phyloP scores from a whole-genome alignment of 2,888 invertebrate genomes.

The Silvanus unidentatus region DNA sequence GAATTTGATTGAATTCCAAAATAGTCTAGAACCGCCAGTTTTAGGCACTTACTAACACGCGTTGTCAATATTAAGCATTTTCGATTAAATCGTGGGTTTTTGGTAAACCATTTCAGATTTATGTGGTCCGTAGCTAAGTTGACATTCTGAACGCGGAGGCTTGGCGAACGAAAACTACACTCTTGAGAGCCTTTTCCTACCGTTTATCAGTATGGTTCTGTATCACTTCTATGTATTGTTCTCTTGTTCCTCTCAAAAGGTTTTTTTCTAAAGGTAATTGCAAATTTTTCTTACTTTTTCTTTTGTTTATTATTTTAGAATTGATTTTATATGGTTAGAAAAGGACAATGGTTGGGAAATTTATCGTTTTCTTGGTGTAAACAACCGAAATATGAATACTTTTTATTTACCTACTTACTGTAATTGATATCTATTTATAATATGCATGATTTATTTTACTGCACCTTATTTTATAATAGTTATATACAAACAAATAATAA shows the following conservation, averaged over 20 bases:
- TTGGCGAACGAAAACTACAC: constrained; percentile 32
- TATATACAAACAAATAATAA: too few species aligned
- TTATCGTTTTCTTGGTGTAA: too few species aligned
- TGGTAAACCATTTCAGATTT: constrained; percentile 35
- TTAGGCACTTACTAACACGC: constrained; percentile 21
- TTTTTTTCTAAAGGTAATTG: constrained; percentile 10
- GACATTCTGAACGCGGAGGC: constrained; percentile 32
- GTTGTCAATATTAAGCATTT: constrained; percentile 39
- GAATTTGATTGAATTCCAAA: constrained; percentile 25
- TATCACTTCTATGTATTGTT: constrained; percentile 18
- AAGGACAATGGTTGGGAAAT: too few species aligned
- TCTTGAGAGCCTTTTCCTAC: constrained; percentile 35
- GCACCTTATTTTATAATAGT: too few species aligned
- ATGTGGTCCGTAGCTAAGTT: constrained; percentile 30
- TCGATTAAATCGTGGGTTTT: constrained; percentile 37
- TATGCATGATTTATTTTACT: too few species aligned
- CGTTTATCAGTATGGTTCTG: constrained; percentile 32
- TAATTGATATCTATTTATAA: too few species aligned
- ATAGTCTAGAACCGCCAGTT: too few species aligned
- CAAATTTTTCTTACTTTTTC: constrained; percentile 14
- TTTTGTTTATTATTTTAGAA: constrained; percentile 18
- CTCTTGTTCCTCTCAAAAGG: neutral
- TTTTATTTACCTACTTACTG: too few species aligned
- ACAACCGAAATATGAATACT: too few species aligned
- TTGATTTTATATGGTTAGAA: too few species aligned